A percentile compares a stretch with the other conserved stretches of the same genome.
phyloP scores from a whole-genome alignment of 2,888 invertebrate genomes.

The Marasmarcha lunaedactyla region DNA sequence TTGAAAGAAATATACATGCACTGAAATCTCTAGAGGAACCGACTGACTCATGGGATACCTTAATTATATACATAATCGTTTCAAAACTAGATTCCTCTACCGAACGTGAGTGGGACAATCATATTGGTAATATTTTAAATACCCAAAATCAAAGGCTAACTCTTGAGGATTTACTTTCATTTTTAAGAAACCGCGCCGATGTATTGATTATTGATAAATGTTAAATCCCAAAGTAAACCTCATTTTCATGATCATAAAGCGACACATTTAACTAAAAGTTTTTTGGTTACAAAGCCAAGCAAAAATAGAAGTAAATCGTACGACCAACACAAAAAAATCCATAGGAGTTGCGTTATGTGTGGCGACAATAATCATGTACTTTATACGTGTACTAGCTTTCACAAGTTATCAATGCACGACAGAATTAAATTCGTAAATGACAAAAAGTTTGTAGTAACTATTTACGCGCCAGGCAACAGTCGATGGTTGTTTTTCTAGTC shows the following conservation, averaged over 20 bases:
- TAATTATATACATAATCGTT: too few species aligned
- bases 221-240: neutral
- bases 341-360: constrained; percentile 6
- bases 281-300: too few species aligned
- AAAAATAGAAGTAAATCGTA: neutral
- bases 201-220: neutral
- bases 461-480: constrained; percentile 4
- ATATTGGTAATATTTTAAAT: too few species aligned
- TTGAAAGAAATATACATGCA: too few species aligned
- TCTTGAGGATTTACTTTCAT: too few species aligned
- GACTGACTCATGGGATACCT: too few species aligned
- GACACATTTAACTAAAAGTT: too few species aligned
- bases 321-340: neutral
- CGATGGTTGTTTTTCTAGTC: neutral
- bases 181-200: too few species aligned
- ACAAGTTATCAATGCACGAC: constrained; percentile 1
- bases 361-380: constrained; percentile 7
- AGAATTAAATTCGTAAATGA: constrained; percentile 5
- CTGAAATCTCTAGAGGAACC: too few species aligned
- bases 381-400: constrained; percentile 5
- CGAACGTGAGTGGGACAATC: too few species aligned
- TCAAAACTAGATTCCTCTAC: too few species aligned
- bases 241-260: neutral
- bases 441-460: constrained; percentile 8
- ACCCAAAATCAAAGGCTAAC: too few species aligned